phyloP scores from a whole-genome alignment of 2,113 vertebrate species.

The Strix uralensis region DNA sequence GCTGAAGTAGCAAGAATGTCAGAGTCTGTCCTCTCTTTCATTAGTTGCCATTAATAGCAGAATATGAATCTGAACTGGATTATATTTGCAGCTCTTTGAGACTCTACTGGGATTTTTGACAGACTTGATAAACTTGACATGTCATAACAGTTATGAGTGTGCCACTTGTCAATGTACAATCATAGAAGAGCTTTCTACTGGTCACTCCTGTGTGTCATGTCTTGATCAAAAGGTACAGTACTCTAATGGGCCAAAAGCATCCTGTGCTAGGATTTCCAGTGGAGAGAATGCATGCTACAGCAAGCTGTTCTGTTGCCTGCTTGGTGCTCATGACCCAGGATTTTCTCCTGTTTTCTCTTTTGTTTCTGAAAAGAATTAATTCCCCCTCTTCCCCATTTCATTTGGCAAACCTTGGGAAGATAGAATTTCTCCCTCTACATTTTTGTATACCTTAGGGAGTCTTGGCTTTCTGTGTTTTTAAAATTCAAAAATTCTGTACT shows the following conservation, averaged over 20 bases:
- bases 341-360: slow-evolving; percentile 10
- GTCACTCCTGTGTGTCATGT: not conserved
- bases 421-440: slow-evolving; percentile 45
- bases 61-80: not conserved
- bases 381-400: not conserved
- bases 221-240: not conserved
- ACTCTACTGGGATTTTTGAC: not conserved
- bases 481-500: slow-evolving; percentile 52
- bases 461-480: slow-evolving; percentile 24
- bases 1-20: not conserved
- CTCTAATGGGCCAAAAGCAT: not conserved
- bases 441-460: slow-evolving; percentile 44
- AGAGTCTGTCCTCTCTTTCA: not conserved
- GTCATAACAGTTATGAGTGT: not conserved
- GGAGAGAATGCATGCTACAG: not conserved
- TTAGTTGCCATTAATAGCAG: not conserved
- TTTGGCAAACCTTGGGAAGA: slow-evolving; percentile 21
- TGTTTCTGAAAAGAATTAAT: slow-evolving; percentile 22
- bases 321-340: not conserved
- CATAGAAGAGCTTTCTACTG: not conserved
- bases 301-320: not conserved
- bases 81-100: not conserved
- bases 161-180: not conserved
- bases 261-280: not conserved
- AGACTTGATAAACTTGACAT: not conserved